Base-by-base conservation (phyloP, 2,113 vertebrate species). In the Osmerus mordax region DNA sequence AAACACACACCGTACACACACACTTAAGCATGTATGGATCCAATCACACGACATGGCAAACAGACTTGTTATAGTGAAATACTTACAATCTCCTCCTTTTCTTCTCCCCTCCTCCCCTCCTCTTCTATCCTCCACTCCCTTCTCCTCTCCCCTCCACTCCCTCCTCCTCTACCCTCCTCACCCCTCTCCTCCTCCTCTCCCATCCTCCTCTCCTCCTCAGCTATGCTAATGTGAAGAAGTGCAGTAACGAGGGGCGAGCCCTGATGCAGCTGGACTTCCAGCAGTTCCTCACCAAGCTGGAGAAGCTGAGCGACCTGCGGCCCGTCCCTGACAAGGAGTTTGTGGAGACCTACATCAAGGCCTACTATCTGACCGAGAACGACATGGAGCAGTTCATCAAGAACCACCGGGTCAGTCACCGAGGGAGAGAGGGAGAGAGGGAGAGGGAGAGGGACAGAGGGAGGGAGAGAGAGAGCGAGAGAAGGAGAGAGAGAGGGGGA, bases 341-440 rank as follows among this genome's bases (percentile, higher is more conserved):
- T 88, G 97, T 99, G 9, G 97, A 99, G 89, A 97, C 94, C 51
- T 99, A 99, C 82, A 99, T 99, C 88, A 99, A 99, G 87, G 97
- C 97, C 25, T 99, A 99, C 74, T 99, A 99, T 84, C 88, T 99
- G 66, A 98, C 97, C 0, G 97, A 99, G 91, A 98, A 97, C 54
- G 97, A 99, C 84, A 99, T 99, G 97, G 97, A 99, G 81, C 88
- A 92, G 85, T 99, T 97, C 88, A 99, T 99, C 90, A 99, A 98
- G 87, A 97, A 97, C 66, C 97, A 99, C 78, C 91, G 97, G 92
- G 97, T 99, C 83, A 94, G 94, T 16, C 3, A 54, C 12, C 2
- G 53, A 54, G 53, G 0, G 16, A 9, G 53, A 5, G 53, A 54
- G 53, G 53, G 11, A 9, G 53, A 1, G 13, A 11, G 14, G 23